These are phyloP conservation scores for Lithophane leautieri DNA, from an alignment of 2,888 invertebrate genomes.

Conservation along the genomic window DNA sequence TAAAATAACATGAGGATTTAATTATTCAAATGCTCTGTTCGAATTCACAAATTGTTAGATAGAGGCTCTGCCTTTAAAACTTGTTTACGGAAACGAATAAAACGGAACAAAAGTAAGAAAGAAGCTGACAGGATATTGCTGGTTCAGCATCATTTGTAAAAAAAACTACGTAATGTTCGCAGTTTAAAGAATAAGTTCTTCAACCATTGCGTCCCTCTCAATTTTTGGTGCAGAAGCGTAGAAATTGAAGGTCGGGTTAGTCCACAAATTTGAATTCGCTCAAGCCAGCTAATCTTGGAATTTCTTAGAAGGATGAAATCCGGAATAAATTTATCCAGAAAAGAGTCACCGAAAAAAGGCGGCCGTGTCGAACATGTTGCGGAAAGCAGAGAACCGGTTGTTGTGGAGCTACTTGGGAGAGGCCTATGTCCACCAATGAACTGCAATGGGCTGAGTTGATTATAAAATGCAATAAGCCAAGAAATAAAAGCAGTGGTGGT, in stretches of 20 bases:
- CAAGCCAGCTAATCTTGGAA: not conserved
- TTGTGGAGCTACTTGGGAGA: not conserved
- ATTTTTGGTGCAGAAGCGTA: not conserved
- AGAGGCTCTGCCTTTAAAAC: not conserved
- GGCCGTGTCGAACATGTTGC: not conserved
- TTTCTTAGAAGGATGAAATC: not conserved
- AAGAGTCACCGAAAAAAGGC: not conserved
- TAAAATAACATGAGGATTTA: constrained; percentile 71
- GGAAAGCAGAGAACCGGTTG: not conserved
- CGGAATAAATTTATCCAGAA: not conserved
- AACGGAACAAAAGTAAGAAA: not conserved
- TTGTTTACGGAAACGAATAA: not conserved
- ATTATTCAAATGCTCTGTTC: constrained; percentile 4
- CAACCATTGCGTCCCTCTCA: not conserved
- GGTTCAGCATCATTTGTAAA: not conserved
- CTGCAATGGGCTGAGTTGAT: not conserved
- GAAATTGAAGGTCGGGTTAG: not conserved
- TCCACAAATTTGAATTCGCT: not conserved
- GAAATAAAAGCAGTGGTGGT: not conserved
- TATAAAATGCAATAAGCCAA: not conserved
- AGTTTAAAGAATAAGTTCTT: not conserved
- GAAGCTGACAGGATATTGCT: not conserved
- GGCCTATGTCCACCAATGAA: not conserved
- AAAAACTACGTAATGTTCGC: not conserved
- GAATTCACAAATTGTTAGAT: not conserved